Percentiles rank a stretch among this genome's conserved stretches.
Conservation (phyloP, 2,113 vertebrate genomes). For the Cyphomyrus plagiostoma region DNA sequence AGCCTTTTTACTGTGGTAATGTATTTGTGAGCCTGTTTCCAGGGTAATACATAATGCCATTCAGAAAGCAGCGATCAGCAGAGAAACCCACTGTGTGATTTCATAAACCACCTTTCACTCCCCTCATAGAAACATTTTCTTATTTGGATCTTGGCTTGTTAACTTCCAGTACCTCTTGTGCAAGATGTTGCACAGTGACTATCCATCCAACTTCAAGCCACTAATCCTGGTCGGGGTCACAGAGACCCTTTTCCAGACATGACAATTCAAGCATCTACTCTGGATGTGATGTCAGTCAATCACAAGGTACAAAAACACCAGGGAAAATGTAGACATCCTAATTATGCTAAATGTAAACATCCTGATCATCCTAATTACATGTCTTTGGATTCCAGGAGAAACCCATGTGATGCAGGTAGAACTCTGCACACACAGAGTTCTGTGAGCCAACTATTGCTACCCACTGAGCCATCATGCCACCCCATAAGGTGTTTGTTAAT, state of each 20-base stretch:
- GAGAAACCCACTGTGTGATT: constrained; percentile 17
- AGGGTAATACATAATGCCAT: constrained; percentile 11
- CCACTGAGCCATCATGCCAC: neutral
- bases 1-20: neutral
- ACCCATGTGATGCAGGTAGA: neutral
- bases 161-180: neutral
- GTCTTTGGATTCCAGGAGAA: neutral
- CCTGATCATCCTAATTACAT: neutral
- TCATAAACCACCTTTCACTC: neutral
- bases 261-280: neutral
- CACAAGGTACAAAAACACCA: neutral
- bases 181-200: neutral
- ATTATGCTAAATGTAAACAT: neutral
- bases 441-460: neutral
- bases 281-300: neutral
- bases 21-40: neutral
- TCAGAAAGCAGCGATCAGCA: neutral
- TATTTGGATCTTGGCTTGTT: neutral
- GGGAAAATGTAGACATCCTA: neutral
- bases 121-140: neutral
- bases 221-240: neutral
- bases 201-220: neutral
- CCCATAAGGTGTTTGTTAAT: neutral
- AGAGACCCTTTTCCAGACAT: neutral
- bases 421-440: neutral